Base-by-base conservation (phyloP, 2,888 invertebrate species). In the Polymixis flavicincta region DNA sequence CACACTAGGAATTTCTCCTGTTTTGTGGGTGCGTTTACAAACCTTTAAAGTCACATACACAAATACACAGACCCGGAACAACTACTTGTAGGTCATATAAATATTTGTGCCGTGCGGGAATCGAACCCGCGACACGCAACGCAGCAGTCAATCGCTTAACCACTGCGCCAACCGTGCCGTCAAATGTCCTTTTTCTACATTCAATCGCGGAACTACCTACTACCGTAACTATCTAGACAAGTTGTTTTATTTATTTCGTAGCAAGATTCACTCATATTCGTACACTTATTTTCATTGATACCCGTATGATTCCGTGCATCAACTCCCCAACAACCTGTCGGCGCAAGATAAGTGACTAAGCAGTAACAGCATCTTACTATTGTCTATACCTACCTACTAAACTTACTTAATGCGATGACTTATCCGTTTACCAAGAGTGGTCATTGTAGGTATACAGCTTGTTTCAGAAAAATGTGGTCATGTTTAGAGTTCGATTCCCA, bases 301-400 rank as follows among this genome's bases (percentile, higher is more conserved):
- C 42, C 37, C 8, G 8, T 22, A 22, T 37, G 25, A 48, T 48
- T 50, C 25, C 57, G 5, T 45, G 25, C 45, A 22, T 66, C 74
- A 59, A 32, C 22, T 8, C 11, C 28, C 3, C 1, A 52, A 45
- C 32, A 19, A 65, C 11, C 32, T 22, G 17, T 22, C 4, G 22
- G 45, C 25, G 13, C 0, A 28, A 75, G 76, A 75, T 76, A 76
- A 17, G 22, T 75, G 67, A 76, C 67, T 59, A 13, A 45, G 66
- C 67, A 2, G n/a, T 45, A 32, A 45, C 28, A 52, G 57, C 8
- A 42, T 11, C 37, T 50, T n/a, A 14, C 28, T 50, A 42, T 52
- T 60, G 9, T 7, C 13, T 54, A 28, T n/a, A 50, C 32, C 5
- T 37, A 45, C 42, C 42, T 45, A 45, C 42, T 28, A 28, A 57